phyloP scores from a whole-genome alignment of 2,888 invertebrate genomes.

The Ophion obscuratus region DNA sequence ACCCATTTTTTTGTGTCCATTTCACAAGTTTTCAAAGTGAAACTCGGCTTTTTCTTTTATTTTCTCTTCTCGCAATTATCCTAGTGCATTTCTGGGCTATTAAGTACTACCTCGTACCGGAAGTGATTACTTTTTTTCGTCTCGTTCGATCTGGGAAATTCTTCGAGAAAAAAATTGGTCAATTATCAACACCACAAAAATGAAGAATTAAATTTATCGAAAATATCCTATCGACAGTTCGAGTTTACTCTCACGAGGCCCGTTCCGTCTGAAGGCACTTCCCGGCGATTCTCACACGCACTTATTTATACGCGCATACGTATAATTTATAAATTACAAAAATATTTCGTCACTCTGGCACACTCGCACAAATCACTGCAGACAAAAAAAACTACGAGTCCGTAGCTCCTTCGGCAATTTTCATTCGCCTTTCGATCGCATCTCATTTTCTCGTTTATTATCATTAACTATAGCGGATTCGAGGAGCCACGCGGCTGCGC shows the following conservation, averaged over 20 bases:
- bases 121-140: background rate
- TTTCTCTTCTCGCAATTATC: constrained; percentile 24
- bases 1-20: constrained; percentile 59
- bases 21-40: constrained; percentile 70
- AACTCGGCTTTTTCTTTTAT: constrained; percentile 60
- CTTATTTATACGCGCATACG: constrained; percentile 23
- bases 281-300: constrained; percentile 9
- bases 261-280: constrained; percentile 39
- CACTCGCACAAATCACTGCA: constrained; percentile 3
- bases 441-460: background rate
- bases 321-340: constrained; percentile 72
- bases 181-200: background rate
- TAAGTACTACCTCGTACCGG: constrained; percentile 72
- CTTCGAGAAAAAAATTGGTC: background rate
- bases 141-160: background rate
- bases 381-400: constrained; percentile 1
- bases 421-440: background rate
- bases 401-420: background rate
- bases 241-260: constrained; percentile 8
- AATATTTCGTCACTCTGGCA: constrained; percentile 71
- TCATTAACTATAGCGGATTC: background rate
- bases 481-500: background rate
- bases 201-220: background rate
- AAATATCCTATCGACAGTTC: constrained; percentile 9
- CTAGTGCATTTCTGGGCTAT: constrained; percentile 67